Evolutionary conservation across 2,797 vertebrate genomes (phyloP), one percentile per base, ranked within the genome.

Genomic region (Bufotes viridis): DNA sequence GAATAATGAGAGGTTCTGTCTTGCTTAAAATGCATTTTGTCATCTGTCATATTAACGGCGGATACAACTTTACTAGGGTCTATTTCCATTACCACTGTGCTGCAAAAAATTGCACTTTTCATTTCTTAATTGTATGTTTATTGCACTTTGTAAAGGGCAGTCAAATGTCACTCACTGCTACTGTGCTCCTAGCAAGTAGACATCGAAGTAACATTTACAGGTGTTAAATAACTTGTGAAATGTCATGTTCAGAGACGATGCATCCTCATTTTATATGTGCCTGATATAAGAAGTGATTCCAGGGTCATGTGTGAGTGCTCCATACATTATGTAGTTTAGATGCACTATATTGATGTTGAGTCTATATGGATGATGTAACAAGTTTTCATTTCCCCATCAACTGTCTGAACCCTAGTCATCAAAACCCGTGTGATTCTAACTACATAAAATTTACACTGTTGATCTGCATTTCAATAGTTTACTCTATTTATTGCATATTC

Each of bases 21-120:
- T 87, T 76, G 81, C 49, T 88, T 84, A 78, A 84, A 72, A 78
- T 70, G 81, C 29, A 84, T 78, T 67, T 78, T 49, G 74, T 78
- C 81, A 88, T 24, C 86, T 88, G 61, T 70, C 81, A 70, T 60
- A 83, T 78, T 83, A 83, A 82, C 17, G 51, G 55, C 26, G 51
- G 42, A 81, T 87, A 65, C 26, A 78, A 65, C 51, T 78, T 78
- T 65, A 57, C 70, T 69, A 67, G 17, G 60, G 74, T 1, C 60
- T 18, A 18, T 72, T 34, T 57, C 3, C 53, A 61, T 60, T 74
- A 20, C 15, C 42, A 29, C n/a, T 29, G 3, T 74, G 18, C 57
- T 81, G 69, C 15, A n/a, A 82, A 60, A 87, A 11, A 63, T 63
- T 58, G 74, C 55, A 29, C 14, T 80, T 65, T 74, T 49, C 15